phyloP scores from a whole-genome alignment of 1,140 invertebrate genomes.

The Leptopilina clavipes region DNA sequence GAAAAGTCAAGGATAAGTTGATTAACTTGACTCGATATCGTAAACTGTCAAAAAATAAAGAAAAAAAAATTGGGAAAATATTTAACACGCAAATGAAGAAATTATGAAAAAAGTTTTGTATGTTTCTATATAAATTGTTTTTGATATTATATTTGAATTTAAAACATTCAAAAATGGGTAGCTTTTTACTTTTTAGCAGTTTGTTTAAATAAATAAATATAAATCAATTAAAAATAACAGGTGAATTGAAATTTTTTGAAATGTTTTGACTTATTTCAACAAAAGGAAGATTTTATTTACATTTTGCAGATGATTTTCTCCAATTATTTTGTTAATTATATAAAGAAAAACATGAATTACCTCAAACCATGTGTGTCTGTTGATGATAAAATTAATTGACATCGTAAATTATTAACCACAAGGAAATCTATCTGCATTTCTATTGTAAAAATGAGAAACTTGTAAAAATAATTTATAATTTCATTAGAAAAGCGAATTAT shows the following conservation, averaged over 20 bases:
- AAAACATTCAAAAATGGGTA: too few species aligned
- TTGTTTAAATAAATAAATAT: too few species aligned
- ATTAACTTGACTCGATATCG: not conserved
- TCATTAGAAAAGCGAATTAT: conserved; percentile 10
- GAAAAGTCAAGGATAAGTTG: conserved; percentile 5
- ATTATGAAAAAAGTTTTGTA: too few species aligned
- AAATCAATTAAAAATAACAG: too few species aligned
- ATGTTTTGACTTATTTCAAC: too few species aligned
- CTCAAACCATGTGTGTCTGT: not conserved
- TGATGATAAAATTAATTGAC: conserved; percentile 26
- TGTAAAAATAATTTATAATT: not conserved
- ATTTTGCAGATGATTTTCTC: too few species aligned
- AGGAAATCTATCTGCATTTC: not conserved
- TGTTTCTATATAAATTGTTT: too few species aligned
- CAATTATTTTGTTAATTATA: not conserved
- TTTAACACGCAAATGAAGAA: too few species aligned
- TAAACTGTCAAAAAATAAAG: not conserved
- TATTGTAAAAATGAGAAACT: not conserved
- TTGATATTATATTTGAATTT: too few species aligned
- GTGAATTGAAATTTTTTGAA: not conserved
- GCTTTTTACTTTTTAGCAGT: too few species aligned
- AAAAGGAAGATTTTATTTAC: not conserved
- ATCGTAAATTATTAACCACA: not conserved
- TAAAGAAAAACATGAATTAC: not conserved
- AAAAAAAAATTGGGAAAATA: not conserved